phyloP scores from a whole-genome alignment of 2,888 invertebrate genomes.

The Subacronicta megacephala region DNA sequence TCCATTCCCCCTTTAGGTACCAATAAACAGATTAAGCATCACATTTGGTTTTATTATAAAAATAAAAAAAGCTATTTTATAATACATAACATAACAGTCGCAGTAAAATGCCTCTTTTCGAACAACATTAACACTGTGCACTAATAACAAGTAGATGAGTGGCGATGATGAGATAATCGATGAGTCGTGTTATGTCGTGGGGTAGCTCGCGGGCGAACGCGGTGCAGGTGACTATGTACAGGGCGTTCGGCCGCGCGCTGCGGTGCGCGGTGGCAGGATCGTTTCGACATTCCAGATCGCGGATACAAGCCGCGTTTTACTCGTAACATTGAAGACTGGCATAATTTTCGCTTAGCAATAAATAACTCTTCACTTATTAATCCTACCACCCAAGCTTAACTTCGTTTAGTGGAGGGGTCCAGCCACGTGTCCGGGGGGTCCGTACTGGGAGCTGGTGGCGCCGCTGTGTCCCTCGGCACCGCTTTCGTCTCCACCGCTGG shows the following conservation, averaged over 20 bases:
- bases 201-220: slow-evolving; percentile 69
- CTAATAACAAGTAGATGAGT: slow-evolving; percentile 87
- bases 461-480: slow-evolving; percentile 73
- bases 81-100: slow-evolving; percentile 88
- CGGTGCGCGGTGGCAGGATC: slow-evolving; percentile 58
- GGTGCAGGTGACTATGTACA: slow-evolving; percentile 81
- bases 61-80: slow-evolving; percentile 84
- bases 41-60: slow-evolving; percentile 84
- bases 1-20: slow-evolving; percentile 62
- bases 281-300: slow-evolving; percentile 25
- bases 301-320: slow-evolving; percentile 18
- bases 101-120: slow-evolving; percentile 81
- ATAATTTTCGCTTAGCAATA: slow-evolving; percentile 69
- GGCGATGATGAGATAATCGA: slow-evolving; percentile 72
- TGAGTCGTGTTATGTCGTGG: slow-evolving; percentile 63
- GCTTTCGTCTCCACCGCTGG: slow-evolving; percentile 71
- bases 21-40: slow-evolving; percentile 78
- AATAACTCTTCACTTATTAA: slow-evolving; percentile 70
- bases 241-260: slow-evolving; percentile 69
- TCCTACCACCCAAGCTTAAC: slow-evolving; percentile 70
- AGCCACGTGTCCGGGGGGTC: slow-evolving; percentile 86
- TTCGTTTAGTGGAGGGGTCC: slow-evolving; percentile 83
- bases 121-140: slow-evolving; percentile 87
- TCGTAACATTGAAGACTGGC: slow-evolving; percentile 42
- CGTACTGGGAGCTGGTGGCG: slow-evolving; percentile 86